Base-by-base conservation (phyloP, 1,140 invertebrate species). In the Drosophila subpulchrella region DNA sequence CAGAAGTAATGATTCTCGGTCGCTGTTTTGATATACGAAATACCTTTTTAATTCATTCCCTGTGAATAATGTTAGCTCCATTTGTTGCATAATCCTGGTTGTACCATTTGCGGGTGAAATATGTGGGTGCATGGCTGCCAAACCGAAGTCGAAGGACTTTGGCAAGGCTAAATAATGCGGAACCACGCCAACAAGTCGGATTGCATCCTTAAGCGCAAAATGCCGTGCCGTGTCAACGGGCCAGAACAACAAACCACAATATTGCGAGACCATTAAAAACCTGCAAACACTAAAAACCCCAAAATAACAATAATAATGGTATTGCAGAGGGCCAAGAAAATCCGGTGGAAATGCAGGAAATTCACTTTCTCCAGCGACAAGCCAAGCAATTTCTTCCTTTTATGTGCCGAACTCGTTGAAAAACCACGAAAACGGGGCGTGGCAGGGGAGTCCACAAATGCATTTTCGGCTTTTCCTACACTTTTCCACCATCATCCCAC, bases 201-300 rank as follows among this genome's bases (percentile, higher is more conserved):
- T 48, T 75, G 57, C 75, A 86, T 78, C 65, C 78, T 78, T 75
- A 75, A 85, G 82, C 61, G 66, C 55, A 60, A 53, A 75, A 88
- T 88, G 63, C 62, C 82, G 83, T 86, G 83, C 70, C 61, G 66
- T 62, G 61, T 72, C 59, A 65, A 76, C 32, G 61, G 53, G 8
- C 63, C 60, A 36, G 39, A 60, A 66, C 48, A 79, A 58, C 71
- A 50, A 63, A 65, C 39, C 68, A 34, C 56, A 51, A 48, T 63
- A 76, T 79, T 72, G 75, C 71, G 59, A 48, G 58, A 66, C 72
- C 67, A 77, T 85, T 74, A 85, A 84, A 84, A 81, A 78, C 59
- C 46, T 60, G 15, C 44, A 67, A 70, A 54, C 54, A 58, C 47
- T 66, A 62, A 65, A 59, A 59, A 57, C 60, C 59, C 48, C 48